These are phyloP conservation scores for Alviniconcha marisindica DNA, from an alignment of 1,140 invertebrate genomes.

Conservation along the genomic window DNA sequence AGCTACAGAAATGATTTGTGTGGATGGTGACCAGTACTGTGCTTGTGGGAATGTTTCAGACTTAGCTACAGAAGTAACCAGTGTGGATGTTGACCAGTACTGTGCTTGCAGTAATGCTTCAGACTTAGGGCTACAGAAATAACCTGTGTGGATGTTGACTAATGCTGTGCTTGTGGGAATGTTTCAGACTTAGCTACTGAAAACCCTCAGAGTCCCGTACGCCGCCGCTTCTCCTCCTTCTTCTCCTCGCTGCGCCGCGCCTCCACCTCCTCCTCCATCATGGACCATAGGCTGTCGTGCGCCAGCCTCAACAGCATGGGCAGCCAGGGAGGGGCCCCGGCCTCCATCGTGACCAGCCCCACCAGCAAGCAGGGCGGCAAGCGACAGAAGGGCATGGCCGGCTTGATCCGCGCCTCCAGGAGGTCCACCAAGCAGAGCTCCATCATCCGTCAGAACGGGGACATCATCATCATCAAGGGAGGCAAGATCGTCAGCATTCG, in stretches of 20 bases:
- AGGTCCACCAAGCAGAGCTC: conserved; percentile 66
- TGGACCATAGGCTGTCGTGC: conserved; percentile 28
- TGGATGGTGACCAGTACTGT: too few species aligned
- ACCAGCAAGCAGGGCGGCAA: neutral
- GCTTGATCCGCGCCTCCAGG: conserved; percentile 50
- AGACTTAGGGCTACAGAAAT: too few species aligned
- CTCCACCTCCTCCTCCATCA: conserved; percentile 1
- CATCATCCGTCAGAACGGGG: conserved; percentile 65
- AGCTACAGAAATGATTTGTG: neutral
- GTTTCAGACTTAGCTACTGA: conserved; percentile 36
- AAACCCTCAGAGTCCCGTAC: conserved; percentile 22
- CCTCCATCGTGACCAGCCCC: neutral
- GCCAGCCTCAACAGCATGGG: conserved; percentile 21
- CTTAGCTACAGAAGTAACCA: too few species aligned
- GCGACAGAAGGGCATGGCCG: conserved; percentile 44
- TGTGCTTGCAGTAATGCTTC: too few species aligned
- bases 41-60: too few species aligned
- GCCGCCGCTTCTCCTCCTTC: conserved; percentile 17
- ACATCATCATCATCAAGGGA: conserved; percentile 68
- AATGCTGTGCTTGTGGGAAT: neutral
- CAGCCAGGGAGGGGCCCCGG: neutral
- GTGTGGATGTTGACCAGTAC: too few species aligned
- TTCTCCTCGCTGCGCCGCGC: neutral
- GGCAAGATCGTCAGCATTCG: conserved; percentile 71
- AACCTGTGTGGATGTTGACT: neutral